Evolutionary conservation across 1,140 invertebrate genomes (phyloP).

Genomic region (Palaemon carinicauda): DNA sequence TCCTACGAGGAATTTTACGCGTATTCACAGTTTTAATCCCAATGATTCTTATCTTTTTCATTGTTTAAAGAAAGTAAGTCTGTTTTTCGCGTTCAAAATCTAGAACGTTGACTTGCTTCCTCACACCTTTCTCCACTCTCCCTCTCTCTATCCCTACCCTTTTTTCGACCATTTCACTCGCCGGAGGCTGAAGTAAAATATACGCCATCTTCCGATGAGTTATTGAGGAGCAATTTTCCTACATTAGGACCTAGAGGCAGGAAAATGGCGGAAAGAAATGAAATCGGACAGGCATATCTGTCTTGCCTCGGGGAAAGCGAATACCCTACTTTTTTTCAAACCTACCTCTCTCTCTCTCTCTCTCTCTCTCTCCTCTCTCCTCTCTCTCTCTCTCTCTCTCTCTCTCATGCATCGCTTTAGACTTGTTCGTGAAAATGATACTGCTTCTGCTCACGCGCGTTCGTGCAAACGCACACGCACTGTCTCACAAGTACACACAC

Average conservation of each 20-base stretch:
- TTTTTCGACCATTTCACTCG: neutral
- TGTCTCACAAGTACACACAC: neutral
- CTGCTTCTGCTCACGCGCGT: neutral
- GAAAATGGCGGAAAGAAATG: too few relatives aligned
- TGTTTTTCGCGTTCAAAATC: too few relatives aligned
- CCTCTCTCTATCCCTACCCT: neutral
- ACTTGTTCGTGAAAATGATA: neutral
- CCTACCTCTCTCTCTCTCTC: neutral
- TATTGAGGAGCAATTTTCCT: too few relatives aligned
- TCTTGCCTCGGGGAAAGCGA: neutral
- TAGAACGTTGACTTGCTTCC: neutral
- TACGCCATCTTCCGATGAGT: too few relatives aligned
- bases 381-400: neutral
- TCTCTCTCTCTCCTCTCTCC: neutral
- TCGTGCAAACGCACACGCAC: neutral
- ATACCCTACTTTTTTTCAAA: neutral
- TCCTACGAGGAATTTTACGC: too few relatives aligned
- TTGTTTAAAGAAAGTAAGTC: too few relatives aligned
- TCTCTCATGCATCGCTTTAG: neutral
- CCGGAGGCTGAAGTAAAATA: too few relatives aligned
- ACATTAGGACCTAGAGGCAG: too few relatives aligned
- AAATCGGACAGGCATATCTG: too few relatives aligned
- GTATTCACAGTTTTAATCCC: too few relatives aligned
- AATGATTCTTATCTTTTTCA: too few relatives aligned
- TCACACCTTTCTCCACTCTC: neutral